phyloP scores from a whole-genome alignment of 2,113 vertebrate genomes.

The Lophotis ruficrista region DNA sequence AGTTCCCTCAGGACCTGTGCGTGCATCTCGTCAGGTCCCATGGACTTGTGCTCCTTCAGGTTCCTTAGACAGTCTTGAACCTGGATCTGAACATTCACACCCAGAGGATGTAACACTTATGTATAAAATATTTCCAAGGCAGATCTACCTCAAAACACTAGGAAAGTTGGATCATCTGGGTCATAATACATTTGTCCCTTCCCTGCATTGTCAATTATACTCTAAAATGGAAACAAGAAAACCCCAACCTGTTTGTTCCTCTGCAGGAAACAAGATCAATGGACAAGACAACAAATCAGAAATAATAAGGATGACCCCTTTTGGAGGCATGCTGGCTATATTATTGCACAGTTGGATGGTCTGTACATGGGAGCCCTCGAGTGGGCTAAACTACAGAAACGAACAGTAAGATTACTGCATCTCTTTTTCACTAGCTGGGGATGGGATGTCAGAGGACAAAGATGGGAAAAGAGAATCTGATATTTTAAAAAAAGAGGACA shows the following conservation, averaged over 20 bases:
- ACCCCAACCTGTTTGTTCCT: conserved; percentile 52
- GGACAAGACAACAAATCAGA: conserved; percentile 85
- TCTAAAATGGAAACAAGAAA: background rate
- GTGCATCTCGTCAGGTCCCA: too few relatives aligned
- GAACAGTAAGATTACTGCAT: conserved; percentile 73
- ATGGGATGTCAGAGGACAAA: background rate
- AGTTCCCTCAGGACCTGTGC: too few relatives aligned
- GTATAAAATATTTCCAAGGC: background rate
- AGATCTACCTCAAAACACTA: background rate
- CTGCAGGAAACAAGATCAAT: conserved; percentile 85
- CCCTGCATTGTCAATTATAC: background rate
- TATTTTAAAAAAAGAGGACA: background rate
- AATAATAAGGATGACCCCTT: conserved; percentile 78
- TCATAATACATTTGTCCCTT: background rate
- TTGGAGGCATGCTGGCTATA: conserved; percentile 86
- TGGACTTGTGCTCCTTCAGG: too few relatives aligned
- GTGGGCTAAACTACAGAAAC: conserved; percentile 78
- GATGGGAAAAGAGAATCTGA: background rate
- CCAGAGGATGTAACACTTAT: background rate
- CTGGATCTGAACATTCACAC: background rate
- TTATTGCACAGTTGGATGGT: conserved; percentile 88
- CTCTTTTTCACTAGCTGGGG: conserved; percentile 18
- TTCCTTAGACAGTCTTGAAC: too few relatives aligned
- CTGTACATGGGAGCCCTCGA: conserved; percentile 82
- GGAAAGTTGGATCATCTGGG: background rate